These are phyloP conservation scores for Actinemys pallida DNA, from an alignment of 2,113 vertebrate species.

Conservation along the genomic window DNA sequence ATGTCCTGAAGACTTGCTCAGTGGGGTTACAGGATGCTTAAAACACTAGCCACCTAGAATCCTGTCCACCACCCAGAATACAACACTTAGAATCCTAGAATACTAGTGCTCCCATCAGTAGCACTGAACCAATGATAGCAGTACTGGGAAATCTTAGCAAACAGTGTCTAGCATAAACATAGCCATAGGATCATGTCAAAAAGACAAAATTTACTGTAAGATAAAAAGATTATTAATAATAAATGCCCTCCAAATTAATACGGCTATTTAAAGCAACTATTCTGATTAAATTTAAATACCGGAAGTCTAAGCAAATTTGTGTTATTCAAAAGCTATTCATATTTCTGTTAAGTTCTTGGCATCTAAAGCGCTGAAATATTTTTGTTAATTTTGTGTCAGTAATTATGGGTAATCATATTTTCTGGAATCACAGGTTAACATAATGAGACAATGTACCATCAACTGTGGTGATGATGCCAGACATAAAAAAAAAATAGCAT, in stretches of 20 bases:
- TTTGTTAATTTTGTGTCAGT: neutral
- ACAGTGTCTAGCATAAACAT: neutral
- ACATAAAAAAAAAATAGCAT: neutral
- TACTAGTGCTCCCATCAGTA: neutral
- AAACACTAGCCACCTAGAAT: neutral
- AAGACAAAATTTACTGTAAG: neutral
- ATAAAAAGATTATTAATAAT: neutral
- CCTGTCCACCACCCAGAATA: neutral
- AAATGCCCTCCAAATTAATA: neutral
- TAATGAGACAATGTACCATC: neutral
- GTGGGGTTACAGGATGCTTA: neutral
- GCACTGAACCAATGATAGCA: neutral
- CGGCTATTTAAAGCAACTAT: neutral
- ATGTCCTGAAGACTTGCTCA: neutral
- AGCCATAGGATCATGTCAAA: neutral
- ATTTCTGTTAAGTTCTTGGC: neutral
- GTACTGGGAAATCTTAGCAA: neutral
- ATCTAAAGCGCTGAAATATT: neutral
- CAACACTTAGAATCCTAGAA: neutral
- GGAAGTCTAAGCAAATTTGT: neutral
- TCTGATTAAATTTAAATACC: neutral
- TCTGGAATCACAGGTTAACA: neutral
- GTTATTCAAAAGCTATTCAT: neutral
- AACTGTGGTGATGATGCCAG: conserved; percentile 3
- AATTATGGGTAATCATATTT: conserved; percentile 21